Evolutionary conservation across 1,140 invertebrate species (phyloP).

Genomic region (Formica exsecta): DNA sequence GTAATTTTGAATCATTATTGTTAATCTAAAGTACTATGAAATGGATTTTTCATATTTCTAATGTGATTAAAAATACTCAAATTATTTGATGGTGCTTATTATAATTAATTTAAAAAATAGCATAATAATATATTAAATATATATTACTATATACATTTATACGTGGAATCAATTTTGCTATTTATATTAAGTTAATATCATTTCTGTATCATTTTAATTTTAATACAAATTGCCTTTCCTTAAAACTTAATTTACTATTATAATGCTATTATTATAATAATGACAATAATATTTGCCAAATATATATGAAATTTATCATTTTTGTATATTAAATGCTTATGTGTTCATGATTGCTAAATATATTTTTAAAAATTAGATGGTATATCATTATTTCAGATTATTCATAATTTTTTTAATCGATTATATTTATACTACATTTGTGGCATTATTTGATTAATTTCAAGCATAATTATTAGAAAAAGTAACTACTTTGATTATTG

Average conservation of each 20-base stretch:
- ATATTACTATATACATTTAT: not conserved
- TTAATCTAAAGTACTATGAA: conserved; percentile 15
- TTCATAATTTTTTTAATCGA: not conserved
- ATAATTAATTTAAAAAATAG: not conserved
- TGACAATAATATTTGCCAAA: conserved; percentile 57
- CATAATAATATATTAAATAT: too few relatives aligned
- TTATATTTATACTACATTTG: not conserved
- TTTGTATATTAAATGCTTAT: conserved; percentile 39
- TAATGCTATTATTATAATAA: conserved; percentile 6
- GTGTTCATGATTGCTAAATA: conserved; percentile 65
- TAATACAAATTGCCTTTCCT: not conserved
- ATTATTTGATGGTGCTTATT: conserved; percentile 10
- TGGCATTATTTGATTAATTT: too few relatives aligned
- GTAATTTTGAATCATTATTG: not conserved
- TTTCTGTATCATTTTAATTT: not conserved
- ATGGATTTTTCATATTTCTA: not conserved
- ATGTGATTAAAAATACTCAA: not conserved
- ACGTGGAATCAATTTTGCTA: not conserved
- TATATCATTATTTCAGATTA: conserved; percentile 1
- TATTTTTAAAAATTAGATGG: conserved; percentile 59
- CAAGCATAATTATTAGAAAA: not conserved
- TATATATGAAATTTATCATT: conserved; percentile 6
- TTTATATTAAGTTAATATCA: not conserved
- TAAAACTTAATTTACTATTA: not conserved
- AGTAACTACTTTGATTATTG: not conserved